phyloP scores from a whole-genome alignment of 1,140 invertebrate genomes.

The Temnothorax longispinosus region DNA sequence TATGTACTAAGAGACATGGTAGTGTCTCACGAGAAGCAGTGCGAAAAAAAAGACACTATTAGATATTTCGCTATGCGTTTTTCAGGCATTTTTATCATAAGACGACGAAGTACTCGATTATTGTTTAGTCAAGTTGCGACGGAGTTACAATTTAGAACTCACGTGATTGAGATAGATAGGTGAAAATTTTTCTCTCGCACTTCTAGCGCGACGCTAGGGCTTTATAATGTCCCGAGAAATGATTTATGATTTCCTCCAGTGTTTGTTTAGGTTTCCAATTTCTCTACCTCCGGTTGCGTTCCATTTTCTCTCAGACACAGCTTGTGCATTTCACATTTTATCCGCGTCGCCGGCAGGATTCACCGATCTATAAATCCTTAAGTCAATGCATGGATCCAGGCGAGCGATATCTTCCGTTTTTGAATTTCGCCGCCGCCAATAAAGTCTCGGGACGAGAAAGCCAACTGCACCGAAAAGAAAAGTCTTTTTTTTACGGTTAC shows the following conservation, averaged over 20 bases:
- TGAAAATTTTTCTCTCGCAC: constrained; percentile 13
- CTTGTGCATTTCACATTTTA: constrained; percentile 43
- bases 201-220: background rate
- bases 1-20: background rate
- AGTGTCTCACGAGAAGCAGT: no score
- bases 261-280: constrained; percentile 45
- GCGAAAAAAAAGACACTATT: no score
- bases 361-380: constrained; percentile 50
- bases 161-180: constrained; percentile 34
- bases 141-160: constrained; percentile 1
- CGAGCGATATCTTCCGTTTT: background rate
- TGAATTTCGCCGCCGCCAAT: constrained; percentile 22
- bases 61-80: background rate
- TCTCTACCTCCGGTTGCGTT: constrained; percentile 21
- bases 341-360: constrained; percentile 6
- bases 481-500: constrained; percentile 22
- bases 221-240: constrained; percentile 45
- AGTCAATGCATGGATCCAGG: constrained; percentile 27
- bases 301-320: constrained; percentile 22
- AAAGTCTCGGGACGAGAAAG: constrained; percentile 8
- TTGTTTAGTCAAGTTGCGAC: constrained; percentile 10
- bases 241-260: constrained; percentile 45
- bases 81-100: background rate
- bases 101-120: background rate
- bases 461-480: background rate